A percentile compares a stretch with the other conserved stretches of the same genome.
Evolutionary conservation across 2,888 invertebrate genomes (phyloP).

Genomic region (Andricus quercusramuli): DNA sequence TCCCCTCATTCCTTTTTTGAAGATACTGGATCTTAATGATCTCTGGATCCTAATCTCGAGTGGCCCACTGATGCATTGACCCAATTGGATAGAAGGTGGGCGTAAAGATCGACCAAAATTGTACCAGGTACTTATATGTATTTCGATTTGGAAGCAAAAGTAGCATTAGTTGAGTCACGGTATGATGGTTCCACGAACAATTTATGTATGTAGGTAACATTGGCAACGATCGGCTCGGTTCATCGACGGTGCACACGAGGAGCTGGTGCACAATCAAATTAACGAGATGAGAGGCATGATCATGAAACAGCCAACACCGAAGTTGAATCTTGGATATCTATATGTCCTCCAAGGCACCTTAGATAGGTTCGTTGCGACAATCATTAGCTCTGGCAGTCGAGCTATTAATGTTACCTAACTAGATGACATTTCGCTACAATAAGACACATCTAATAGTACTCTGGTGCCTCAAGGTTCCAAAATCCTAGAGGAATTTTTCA

Average conservation of each 20-base stretch:
- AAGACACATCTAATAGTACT: slow-evolving; percentile 1
- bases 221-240: slow-evolving; percentile 55
- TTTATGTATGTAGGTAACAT: slow-evolving; percentile 45
- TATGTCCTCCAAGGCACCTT: slow-evolving; percentile 66
- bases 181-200: neutral
- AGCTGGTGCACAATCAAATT: slow-evolving; percentile 52
- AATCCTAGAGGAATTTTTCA: neutral
- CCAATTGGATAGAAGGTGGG: neutral
- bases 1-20: too few species aligned
- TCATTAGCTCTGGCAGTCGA: slow-evolving; percentile 65
- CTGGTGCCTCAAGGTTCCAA: slow-evolving; percentile 22
- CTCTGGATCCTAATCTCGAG: too few species aligned
- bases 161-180: slow-evolving; percentile 13
- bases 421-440: slow-evolving; percentile 18
- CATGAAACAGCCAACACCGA: slow-evolving; percentile 51
- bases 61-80: neutral
- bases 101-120: slow-evolving; percentile 1
- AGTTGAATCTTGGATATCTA: slow-evolving; percentile 52
- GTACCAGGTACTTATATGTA: neutral
- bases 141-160: neutral
- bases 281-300: slow-evolving; percentile 52
- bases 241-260: slow-evolving; percentile 46
- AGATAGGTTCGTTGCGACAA: slow-evolving; percentile 65
- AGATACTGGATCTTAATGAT: too few species aligned
- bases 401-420: slow-evolving; percentile 64